A percentile compares a stretch with the other conserved stretches of the same genome.
phyloP scores from a whole-genome alignment of 2,888 invertebrate genomes.

The Patella ulyssiponensis region DNA sequence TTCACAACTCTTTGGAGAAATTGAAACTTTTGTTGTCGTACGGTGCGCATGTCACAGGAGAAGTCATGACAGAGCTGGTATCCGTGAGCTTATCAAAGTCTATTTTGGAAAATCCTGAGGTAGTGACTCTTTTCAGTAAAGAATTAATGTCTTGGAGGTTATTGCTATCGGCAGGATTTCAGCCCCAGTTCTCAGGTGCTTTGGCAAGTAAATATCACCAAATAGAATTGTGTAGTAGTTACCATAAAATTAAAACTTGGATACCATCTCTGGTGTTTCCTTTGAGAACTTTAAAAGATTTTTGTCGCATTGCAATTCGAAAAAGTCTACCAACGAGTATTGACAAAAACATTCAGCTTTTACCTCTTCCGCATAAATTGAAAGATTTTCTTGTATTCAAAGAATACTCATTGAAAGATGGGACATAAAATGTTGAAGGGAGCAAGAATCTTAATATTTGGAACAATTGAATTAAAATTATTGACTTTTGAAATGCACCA shows the following conservation, averaged over 20 bases:
- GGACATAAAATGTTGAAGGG: not conserved
- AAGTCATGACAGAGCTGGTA: slow-evolving; percentile 64
- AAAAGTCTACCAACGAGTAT: slow-evolving; percentile 45
- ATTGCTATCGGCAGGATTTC: slow-evolving; percentile 58
- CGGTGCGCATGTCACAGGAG: slow-evolving; percentile 60
- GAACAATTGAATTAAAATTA: no score
- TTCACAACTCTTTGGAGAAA: slow-evolving; percentile 65
- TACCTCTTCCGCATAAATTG: slow-evolving; percentile 52
- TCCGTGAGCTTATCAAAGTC: slow-evolving; percentile 62
- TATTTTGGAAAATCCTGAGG: slow-evolving; percentile 65
- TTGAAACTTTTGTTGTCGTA: slow-evolving; percentile 60
- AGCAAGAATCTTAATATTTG: no score
- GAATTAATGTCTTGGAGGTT: slow-evolving; percentile 61
- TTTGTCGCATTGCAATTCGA: slow-evolving; percentile 56
- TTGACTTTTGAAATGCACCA: no score
- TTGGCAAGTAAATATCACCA: slow-evolving; percentile 54
- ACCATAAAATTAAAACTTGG: slow-evolving; percentile 60
- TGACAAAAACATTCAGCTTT: slow-evolving; percentile 48
- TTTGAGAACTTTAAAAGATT: slow-evolving; percentile 52
- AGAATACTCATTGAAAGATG: slow-evolving; percentile 36
- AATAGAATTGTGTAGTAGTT: slow-evolving; percentile 63
- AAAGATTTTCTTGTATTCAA: slow-evolving; percentile 48
- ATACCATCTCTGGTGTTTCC: slow-evolving; percentile 53
- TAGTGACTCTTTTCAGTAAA: slow-evolving; percentile 56
- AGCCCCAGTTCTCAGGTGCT: slow-evolving; percentile 49